phyloP scores from a whole-genome alignment of 2,797 vertebrate genomes.

The Dendrocincla tyrannina region DNA sequence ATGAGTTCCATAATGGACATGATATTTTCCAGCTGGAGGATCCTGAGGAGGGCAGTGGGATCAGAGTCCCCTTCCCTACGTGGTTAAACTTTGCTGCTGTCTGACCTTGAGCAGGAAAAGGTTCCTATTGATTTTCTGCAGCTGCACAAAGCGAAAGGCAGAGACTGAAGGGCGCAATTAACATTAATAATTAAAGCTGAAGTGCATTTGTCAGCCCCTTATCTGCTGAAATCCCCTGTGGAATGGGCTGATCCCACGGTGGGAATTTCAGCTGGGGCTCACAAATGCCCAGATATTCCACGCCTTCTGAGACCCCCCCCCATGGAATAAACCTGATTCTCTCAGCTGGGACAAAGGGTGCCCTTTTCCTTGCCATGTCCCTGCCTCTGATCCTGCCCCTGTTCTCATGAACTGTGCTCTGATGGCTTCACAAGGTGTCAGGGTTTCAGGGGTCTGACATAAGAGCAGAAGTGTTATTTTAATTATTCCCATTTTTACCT shows the following conservation, averaged over 20 bases:
- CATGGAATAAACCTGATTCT: rapidly evolving
- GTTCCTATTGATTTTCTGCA: neutral
- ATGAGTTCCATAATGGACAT: neutral
- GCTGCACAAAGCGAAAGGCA: rapidly evolving
- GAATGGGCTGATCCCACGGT: rapidly evolving
- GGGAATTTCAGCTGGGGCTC: rapidly evolving
- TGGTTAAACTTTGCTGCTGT: neutral
- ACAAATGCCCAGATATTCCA: rapidly evolving
- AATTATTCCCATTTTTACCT: neutral
- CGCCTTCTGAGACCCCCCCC: neutral
- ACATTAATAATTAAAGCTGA: slow-evolving; percentile 2
- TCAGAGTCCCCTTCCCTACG: too few relatives aligned
- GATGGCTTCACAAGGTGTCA: neutral
- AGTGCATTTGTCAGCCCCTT: neutral
- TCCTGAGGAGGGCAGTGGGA: neutral
- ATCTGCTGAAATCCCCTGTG: neutral
- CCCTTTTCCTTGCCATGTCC: neutral
- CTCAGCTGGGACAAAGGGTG: too few relatives aligned
- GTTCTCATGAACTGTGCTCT: neutral
- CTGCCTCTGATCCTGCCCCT: neutral
- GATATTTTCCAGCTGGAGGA: neutral
- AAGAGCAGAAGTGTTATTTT: neutral
- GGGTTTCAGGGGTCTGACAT: neutral
- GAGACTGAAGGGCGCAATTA: neutral
- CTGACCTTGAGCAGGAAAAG: neutral